A percentile compares a stretch with the other conserved stretches of the same genome.
Evolutionary conservation across 2,888 invertebrate species (phyloP).

Genomic region (Coelinius sp.): DNA sequence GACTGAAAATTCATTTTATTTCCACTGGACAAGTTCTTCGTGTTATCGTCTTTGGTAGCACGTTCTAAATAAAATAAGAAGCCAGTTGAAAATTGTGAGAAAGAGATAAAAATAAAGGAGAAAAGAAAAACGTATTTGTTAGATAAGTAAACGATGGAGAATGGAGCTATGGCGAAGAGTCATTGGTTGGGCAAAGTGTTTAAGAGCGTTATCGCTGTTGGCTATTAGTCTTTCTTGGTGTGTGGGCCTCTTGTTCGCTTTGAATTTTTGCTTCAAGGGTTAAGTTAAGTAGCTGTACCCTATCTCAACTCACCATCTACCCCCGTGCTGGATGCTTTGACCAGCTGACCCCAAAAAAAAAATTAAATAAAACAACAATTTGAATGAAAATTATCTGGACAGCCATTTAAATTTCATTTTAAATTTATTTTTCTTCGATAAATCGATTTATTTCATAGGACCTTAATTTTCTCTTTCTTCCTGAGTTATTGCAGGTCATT

Average conservation of each 20-base stretch:
- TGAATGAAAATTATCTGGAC: conserved; percentile 14
- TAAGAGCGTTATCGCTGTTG: conserved; percentile 69
- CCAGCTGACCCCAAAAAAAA: conserved; percentile 39
- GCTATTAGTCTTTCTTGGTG: conserved; percentile 71
- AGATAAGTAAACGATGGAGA: conserved; percentile 38
- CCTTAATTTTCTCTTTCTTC: background rate
- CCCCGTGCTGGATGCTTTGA: conserved; percentile 47
- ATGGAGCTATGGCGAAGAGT: conserved; percentile 58
- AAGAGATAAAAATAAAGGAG: conserved; percentile 31
- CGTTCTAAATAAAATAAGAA: conserved; percentile 35
- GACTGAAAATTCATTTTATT: conserved; percentile 7
- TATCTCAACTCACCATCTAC: conserved; percentile 67
- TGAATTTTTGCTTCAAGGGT: conserved; percentile 57
- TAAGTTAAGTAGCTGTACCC: conserved; percentile 65
- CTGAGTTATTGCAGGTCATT: conserved; percentile 1
- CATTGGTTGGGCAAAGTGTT: conserved; percentile 70
- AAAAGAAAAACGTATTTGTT: conserved; percentile 33
- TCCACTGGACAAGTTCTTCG: conserved; percentile 3
- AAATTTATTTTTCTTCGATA: background rate
- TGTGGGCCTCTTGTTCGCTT: conserved; percentile 58
- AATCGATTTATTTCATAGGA: background rate
- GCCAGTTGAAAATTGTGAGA: conserved; percentile 38
- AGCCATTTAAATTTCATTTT: conserved; percentile 15
- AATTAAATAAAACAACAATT: background rate
- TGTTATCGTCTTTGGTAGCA: conserved; percentile 34